Evolutionary conservation across 2,113 vertebrate species (phyloP).

Genomic region (Vanacampus margaritifer): DNA sequence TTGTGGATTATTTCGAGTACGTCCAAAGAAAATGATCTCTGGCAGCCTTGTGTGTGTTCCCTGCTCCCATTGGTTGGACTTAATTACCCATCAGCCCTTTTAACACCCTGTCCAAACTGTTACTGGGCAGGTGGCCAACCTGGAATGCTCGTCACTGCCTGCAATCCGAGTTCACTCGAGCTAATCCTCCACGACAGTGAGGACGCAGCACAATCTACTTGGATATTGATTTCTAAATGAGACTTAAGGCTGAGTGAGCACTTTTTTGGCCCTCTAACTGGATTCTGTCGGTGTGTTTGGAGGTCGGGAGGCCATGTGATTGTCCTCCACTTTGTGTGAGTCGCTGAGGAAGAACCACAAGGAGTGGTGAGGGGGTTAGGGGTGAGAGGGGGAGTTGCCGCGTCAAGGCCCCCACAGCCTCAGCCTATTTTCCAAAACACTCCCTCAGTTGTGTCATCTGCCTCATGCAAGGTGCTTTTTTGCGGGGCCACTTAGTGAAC

Average conservation of each 20-base stretch:
- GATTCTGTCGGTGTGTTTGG: too few relatives aligned
- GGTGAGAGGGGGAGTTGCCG: constrained; percentile 16
- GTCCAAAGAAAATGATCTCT: neutral
- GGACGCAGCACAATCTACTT: constrained; percentile 11
- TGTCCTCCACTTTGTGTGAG: neutral
- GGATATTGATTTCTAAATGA: constrained; percentile 14
- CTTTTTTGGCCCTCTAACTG: neutral
- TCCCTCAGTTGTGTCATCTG: constrained; percentile 6
- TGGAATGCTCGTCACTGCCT: constrained; percentile 47
- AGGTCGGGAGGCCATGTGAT: neutral
- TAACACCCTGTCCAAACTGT: constrained; percentile 13
- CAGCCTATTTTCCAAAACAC: constrained; percentile 1
- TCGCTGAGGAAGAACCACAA: neutral
- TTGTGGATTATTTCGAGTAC: neutral
- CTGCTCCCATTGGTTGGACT: constrained; percentile 8
- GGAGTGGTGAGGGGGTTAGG: neutral
- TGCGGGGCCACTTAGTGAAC: neutral
- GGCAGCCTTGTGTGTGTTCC: neutral
- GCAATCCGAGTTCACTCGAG: constrained; percentile 55
- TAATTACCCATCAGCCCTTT: neutral
- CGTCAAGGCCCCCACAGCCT: constrained; percentile 19
- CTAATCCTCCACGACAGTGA: constrained; percentile 55
- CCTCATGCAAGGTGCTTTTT: constrained; percentile 11
- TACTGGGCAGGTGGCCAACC: constrained; percentile 60
- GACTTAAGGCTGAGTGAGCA: neutral